phyloP scores from a whole-genome alignment of 1,140 invertebrate genomes.

The Drosophila carrolli region DNA sequence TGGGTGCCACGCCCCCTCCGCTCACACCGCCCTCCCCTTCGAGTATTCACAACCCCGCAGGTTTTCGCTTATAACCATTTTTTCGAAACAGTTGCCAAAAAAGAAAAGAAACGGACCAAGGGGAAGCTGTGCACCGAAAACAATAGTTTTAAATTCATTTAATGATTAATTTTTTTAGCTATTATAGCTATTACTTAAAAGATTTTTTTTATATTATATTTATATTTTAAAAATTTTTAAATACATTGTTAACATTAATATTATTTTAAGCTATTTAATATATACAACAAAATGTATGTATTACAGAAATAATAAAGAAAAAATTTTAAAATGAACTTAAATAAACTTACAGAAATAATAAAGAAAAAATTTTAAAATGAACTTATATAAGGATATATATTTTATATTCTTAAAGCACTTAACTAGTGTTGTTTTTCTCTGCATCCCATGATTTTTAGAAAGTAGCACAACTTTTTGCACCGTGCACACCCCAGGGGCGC shows the following conservation, averaged over 20 bases:
- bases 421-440: too few species aligned
- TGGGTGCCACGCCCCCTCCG: slow-evolving; percentile 30
- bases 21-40: background rate
- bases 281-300: too few species aligned
- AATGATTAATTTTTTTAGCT: background rate
- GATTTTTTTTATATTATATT: too few species aligned
- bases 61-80: slow-evolving; percentile 35
- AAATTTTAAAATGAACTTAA: too few species aligned
- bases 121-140: slow-evolving; percentile 1
- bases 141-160: background rate
- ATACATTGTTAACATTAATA: too few species aligned
- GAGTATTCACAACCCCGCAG: slow-evolving; percentile 41
- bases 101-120: slow-evolving; percentile 13
- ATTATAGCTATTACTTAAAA: too few species aligned
- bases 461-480: background rate
- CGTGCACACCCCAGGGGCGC: background rate
- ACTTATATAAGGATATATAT: too few species aligned
- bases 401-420: too few species aligned
- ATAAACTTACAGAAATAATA: too few species aligned
- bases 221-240: background rate
- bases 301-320: too few species aligned
- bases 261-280: too few species aligned
- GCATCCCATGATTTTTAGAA: background rate
- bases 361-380: too few species aligned
- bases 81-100: slow-evolving; percentile 80